phyloP scores from a whole-genome alignment of 1,140 invertebrate species.

The Drosophila kikkawai region DNA sequence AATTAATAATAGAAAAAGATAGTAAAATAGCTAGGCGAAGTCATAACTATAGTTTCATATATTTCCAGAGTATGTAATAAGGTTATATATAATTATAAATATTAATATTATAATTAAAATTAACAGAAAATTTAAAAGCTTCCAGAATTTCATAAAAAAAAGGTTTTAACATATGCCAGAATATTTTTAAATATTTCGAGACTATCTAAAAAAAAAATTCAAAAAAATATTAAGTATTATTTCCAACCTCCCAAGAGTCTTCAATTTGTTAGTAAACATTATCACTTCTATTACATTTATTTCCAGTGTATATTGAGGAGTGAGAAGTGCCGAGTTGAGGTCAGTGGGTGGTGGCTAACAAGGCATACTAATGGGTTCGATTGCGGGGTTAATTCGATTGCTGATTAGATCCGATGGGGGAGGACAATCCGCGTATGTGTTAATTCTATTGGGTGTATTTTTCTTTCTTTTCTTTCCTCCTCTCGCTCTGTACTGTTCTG shows the following conservation, averaged over 20 bases:
- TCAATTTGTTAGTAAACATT: not conserved
- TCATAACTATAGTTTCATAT: too few relatives aligned
- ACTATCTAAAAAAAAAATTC: not conserved
- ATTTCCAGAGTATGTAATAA: too few relatives aligned
- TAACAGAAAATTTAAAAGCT: not conserved
- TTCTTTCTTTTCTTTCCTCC: constrained; percentile 7
- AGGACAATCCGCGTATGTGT: constrained; percentile 50
- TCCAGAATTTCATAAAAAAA: too few relatives aligned
- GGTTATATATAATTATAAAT: too few relatives aligned
- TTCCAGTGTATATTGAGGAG: not conserved
- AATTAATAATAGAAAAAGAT: not conserved
- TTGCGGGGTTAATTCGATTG: constrained; percentile 54
- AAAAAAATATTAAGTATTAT: not conserved
- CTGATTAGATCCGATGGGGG: constrained; percentile 43
- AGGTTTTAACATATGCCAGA: not conserved
- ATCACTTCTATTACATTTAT: not conserved
- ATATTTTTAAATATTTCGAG: not conserved
- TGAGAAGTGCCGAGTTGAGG: constrained; percentile 13
- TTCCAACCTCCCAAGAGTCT: not conserved
- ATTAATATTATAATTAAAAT: not conserved
- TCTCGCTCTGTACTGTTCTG: not conserved
- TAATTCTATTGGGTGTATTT: constrained; percentile 46
- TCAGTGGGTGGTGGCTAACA: constrained; percentile 45
- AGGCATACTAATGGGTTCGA: constrained; percentile 50
- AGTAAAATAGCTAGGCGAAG: too few relatives aligned